phyloP scores from a whole-genome alignment of 2,888 invertebrate species.

The Mycogona germanica region DNA sequence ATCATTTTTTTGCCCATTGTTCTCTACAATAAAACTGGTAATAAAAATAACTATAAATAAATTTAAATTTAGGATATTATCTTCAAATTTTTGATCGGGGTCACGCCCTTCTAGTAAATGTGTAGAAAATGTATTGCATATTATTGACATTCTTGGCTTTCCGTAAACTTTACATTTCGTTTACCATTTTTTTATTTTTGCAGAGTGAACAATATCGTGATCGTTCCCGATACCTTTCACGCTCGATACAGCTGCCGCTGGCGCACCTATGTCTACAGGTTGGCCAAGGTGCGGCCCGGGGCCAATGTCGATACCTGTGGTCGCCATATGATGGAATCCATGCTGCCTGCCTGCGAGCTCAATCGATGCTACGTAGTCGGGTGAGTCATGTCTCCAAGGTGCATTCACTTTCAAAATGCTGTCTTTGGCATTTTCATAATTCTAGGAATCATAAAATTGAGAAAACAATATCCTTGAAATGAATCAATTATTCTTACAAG shows the following conservation, averaged over 20 bases:
- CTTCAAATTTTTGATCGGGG: no score
- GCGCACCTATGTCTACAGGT: constrained; percentile 2
- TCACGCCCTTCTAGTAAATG: no score
- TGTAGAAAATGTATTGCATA: no score
- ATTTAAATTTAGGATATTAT: no score
- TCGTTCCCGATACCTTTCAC: constrained; percentile 1
- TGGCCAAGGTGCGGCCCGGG: neutral
- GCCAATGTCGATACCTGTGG: neutral
- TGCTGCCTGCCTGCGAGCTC: neutral
- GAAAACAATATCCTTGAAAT: neutral
- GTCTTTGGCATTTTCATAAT: neutral
- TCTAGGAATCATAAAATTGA: no score
- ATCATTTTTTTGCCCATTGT: no score
- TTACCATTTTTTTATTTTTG: constrained; percentile 8
- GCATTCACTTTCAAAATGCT: neutral
- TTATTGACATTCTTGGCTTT: constrained; percentile 5
- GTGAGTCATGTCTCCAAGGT: neutral
- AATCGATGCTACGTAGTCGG: constrained; percentile 3
- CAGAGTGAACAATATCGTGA: constrained; percentile 6
- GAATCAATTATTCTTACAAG: no score
- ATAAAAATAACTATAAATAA: no score
- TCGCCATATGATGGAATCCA: neutral
- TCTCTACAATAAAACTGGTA: no score
- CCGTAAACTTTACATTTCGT: neutral
- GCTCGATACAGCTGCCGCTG: neutral